Evolutionary conservation across 2,888 invertebrate species (phyloP).

Genomic region (Pseudoips prasinana): DNA sequence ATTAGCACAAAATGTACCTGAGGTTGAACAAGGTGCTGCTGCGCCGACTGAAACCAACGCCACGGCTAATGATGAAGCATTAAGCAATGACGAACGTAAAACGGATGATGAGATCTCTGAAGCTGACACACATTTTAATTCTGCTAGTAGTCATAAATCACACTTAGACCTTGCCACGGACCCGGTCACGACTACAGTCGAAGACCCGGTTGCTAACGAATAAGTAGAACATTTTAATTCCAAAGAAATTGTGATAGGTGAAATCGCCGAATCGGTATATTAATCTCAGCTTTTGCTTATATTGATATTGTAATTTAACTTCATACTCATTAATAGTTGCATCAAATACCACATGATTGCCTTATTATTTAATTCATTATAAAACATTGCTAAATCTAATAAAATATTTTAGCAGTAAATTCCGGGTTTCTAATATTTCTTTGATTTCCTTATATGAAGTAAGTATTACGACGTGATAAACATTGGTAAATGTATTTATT

Average conservation of each 20-base stretch:
- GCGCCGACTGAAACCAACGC: slow-evolving; percentile 31
- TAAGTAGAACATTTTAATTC: slow-evolving; percentile 58
- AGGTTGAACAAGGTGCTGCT: slow-evolving; percentile 37
- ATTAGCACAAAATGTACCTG: slow-evolving; percentile 51
- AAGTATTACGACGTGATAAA: too few relatives aligned
- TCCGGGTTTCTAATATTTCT: slow-evolving; percentile 32
- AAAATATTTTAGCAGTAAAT: slow-evolving; percentile 74
- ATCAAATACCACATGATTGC: slow-evolving; percentile 77
- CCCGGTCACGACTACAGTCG: slow-evolving; percentile 29
- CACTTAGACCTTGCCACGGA: slow-evolving; percentile 35
- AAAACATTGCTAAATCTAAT: slow-evolving; percentile 73
- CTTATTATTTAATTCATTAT: slow-evolving; percentile 76
- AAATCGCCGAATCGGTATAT: slow-evolving; percentile 65
- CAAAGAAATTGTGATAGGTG: slow-evolving; percentile 77
- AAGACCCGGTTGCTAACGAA: slow-evolving; percentile 40
- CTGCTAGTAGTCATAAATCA: slow-evolving; percentile 36
- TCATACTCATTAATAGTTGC: slow-evolving; percentile 67
- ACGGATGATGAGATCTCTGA: slow-evolving; percentile 35
- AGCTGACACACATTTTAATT: slow-evolving; percentile 31
- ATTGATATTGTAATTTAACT: slow-evolving; percentile 66
- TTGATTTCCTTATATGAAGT: too few relatives aligned
- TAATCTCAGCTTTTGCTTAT: slow-evolving; percentile 76
- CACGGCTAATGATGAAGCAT: slow-evolving; percentile 22
- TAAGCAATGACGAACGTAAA: slow-evolving; percentile 39
- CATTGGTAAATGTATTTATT: too few relatives aligned